phyloP scores from a whole-genome alignment of 1,140 invertebrate genomes.

The Ceratosolen fusciceps region DNA sequence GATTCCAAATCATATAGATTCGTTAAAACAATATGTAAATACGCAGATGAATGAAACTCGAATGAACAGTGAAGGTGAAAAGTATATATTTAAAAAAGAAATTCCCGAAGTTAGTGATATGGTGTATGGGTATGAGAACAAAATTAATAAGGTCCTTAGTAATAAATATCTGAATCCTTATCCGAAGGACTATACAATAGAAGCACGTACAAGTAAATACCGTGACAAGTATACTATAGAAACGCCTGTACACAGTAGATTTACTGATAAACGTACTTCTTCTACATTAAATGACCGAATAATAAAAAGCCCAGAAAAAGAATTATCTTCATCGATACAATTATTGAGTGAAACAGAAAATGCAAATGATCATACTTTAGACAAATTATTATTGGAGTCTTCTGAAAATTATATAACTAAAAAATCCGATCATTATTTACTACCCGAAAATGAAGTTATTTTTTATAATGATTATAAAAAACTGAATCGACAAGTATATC shows the following conservation, averaged over 20 bases:
- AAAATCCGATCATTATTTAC: conserved; percentile 62
- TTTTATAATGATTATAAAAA: too few relatives aligned
- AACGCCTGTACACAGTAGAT: conserved; percentile 65
- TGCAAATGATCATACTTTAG: conserved; percentile 30
- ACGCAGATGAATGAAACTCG: conserved; percentile 69
- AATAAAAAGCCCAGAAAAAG: conserved; percentile 41
- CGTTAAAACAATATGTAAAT: conserved; percentile 66
- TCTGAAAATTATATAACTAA: conserved; percentile 33
- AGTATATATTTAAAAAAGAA: conserved; percentile 68
- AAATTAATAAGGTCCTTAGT: conserved; percentile 64
- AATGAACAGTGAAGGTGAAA: conserved; percentile 68
- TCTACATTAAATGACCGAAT: background rate
- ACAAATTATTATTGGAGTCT: background rate
- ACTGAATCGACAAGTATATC: too few relatives aligned
- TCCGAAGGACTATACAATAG: conserved; percentile 69
- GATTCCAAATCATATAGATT: conserved; percentile 61
- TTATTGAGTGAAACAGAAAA: conserved; percentile 47
- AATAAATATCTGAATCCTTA: conserved; percentile 55
- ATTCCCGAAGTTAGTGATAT: conserved; percentile 68
- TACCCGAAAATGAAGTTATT: conserved; percentile 62
- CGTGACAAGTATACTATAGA: conserved; percentile 74
- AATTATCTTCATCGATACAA: conserved; percentile 43
- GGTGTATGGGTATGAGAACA: conserved; percentile 68
- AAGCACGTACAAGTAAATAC: conserved; percentile 71
- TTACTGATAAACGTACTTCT: background rate